These are phyloP conservation scores for Himalopsyche tibetana DNA, from an alignment of 2,888 invertebrate species.

Conservation along the genomic window DNA sequence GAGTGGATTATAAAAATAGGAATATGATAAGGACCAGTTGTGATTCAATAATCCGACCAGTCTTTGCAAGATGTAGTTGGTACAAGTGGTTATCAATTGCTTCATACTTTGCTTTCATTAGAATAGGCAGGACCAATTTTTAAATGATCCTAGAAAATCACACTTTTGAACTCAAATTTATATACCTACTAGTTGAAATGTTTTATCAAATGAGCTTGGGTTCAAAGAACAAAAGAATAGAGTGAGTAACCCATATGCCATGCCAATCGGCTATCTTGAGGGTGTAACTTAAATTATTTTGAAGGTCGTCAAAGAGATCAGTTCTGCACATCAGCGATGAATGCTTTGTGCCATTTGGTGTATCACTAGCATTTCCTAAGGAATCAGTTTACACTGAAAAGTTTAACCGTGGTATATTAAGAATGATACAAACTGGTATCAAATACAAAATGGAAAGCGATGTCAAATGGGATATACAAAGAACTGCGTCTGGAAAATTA, in stretches of 20 bases:
- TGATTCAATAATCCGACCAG: too few relatives aligned
- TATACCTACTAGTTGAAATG: too few relatives aligned
- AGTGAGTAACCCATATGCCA: not conserved
- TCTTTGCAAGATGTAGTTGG: too few relatives aligned
- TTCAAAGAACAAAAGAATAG: not conserved
- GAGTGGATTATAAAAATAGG: too few relatives aligned
- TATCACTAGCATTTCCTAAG: conserved; percentile 80
- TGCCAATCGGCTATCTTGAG: not conserved
- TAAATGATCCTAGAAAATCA: too few relatives aligned
- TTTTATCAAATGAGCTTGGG: not conserved
- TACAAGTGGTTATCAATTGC: too few relatives aligned
- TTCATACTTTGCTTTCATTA: too few relatives aligned
- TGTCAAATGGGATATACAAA: conserved; percentile 84
- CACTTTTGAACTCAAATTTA: too few relatives aligned
- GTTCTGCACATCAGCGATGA: conserved; percentile 84
- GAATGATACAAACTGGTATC: conserved; percentile 82
- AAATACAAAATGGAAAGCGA: conserved; percentile 82
- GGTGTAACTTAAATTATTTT: conserved; percentile 22
- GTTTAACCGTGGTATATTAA: conserved; percentile 79
- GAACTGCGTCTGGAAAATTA: conserved; percentile 79
- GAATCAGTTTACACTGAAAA: conserved; percentile 81
- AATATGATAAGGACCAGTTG: too few relatives aligned
- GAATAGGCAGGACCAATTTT: too few relatives aligned
- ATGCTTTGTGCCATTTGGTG: conserved; percentile 85
- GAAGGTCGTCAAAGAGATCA: conserved; percentile 77